Evolutionary conservation across 2,113 vertebrate genomes (phyloP), one percentile per base, ranked within the genome.

Genomic region (Ictalurus punctatus): DNA sequence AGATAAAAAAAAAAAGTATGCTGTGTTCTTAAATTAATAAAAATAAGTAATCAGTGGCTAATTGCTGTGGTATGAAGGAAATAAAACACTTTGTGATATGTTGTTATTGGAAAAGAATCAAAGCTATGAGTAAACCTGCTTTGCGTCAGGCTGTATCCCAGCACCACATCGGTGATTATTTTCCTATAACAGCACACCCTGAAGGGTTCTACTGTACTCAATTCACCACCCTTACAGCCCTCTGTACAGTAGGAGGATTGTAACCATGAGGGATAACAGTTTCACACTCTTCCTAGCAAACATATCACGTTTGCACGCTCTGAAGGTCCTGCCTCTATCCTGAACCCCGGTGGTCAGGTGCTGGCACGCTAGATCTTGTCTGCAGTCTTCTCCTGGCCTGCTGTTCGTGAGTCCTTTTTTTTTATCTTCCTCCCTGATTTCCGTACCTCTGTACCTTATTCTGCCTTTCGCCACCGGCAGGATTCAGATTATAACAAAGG

Each of bases 401-500:
- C 85, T 89, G 73, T 80, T 87, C 48, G 17, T 40, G 54, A 74
- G 40, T 13, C 21, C n/a, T 58, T 74, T 37, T 14, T 16, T 34
- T 34, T 65, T 30, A 21, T 48, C 48, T 61, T 86, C 73, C 74
- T 37, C 30, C 54, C 69, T 69, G 44, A 61, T 59, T 89, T 78
- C 87, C 85, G 88, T 87, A 91, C 90, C 89, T 92, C 91, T 90
- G 81, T 94, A 94, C 89, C 91, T 84, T 73, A 48, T 44, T 87
- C 91, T 79, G 89, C 83, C 86, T 92, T 87, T 93, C 85, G 92
- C 93, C 92, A 92, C 90, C 79, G 94, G 92, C 91, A 90, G 88
- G n/a, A 69, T 93, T 93, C 88, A 90, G 73, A 92, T 90, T 95
- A 89, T 93, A 93, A 94, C 93, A 95, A 95, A 94, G 93, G 90